phyloP scores from a whole-genome alignment of 2,113 vertebrate species.

The Cygnus atratus region DNA sequence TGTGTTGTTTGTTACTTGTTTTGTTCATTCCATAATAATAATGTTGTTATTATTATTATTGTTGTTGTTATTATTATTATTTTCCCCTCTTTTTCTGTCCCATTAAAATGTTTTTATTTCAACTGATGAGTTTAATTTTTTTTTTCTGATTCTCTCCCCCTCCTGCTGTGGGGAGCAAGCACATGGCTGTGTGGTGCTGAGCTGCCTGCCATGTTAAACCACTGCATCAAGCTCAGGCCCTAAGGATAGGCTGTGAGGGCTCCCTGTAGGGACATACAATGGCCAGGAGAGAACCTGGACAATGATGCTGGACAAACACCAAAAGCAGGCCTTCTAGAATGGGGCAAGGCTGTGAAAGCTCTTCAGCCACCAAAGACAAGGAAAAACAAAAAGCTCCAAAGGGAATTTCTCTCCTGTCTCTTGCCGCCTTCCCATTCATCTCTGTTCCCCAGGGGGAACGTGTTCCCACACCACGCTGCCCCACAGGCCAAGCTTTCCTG shows the following conservation, averaged over 20 bases:
- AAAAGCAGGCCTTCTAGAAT: background rate
- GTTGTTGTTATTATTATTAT: too few species aligned
- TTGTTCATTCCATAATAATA: too few species aligned
- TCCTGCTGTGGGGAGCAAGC: too few species aligned
- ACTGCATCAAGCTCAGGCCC: too few species aligned
- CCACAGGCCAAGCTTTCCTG: background rate
- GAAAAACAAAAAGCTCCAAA: background rate
- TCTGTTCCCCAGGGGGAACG: background rate
- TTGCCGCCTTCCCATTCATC: background rate
- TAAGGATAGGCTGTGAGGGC: background rate
- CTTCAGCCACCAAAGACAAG: background rate
- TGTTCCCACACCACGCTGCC: background rate
- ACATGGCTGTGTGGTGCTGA: too few species aligned
- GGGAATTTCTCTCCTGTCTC: background rate
- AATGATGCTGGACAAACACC: background rate
- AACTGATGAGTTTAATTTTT: too few species aligned
- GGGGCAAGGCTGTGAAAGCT: background rate
- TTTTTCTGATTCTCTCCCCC: too few species aligned
- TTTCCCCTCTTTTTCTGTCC: too few species aligned
- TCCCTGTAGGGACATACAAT: background rate
- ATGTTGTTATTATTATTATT: too few species aligned
- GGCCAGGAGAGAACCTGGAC: background rate
- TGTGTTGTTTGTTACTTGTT: too few species aligned
- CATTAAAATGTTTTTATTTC: too few species aligned
- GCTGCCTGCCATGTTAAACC: too few species aligned